These are phyloP conservation scores for Bombus vancouverensis DNA, from an alignment of 1,140 invertebrate species.

Conservation along the genomic window DNA sequence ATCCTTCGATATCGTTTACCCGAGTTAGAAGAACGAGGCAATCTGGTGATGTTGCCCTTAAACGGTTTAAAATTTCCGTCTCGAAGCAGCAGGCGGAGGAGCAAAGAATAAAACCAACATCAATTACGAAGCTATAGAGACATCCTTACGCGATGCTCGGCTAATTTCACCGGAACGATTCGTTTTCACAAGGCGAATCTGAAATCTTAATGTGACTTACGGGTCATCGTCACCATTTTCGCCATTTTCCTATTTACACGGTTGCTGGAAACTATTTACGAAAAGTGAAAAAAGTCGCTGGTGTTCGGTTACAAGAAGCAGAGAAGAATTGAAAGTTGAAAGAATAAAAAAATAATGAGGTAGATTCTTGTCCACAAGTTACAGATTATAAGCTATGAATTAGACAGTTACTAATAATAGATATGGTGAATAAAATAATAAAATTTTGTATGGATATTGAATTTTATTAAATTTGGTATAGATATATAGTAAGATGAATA, in stretches of 20 bases:
- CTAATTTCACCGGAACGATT: conserved; percentile 13
- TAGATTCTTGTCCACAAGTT: too few relatives aligned
- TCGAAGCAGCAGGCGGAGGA: neutral
- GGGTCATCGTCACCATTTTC: neutral
- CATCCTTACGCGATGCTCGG: neutral
- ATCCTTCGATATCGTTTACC: neutral
- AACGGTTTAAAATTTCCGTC: conserved; percentile 17
- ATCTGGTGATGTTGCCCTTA: too few relatives aligned
- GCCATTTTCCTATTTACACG: conserved; percentile 27
- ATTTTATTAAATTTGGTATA: too few relatives aligned
- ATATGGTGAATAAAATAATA: too few relatives aligned
- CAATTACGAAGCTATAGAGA: conserved; percentile 8
- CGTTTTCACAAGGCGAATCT: neutral
- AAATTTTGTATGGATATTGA: too few relatives aligned
- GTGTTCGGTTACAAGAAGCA: neutral
- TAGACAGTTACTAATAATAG: too few relatives aligned
- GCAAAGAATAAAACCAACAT: neutral
- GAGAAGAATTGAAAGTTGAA: neutral
- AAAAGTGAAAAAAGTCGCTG: conserved; percentile 1
- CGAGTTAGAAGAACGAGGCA: too few relatives aligned
- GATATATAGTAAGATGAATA: too few relatives aligned
- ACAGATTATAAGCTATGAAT: too few relatives aligned
- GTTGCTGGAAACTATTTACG: conserved; percentile 24
- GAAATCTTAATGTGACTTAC: conserved; percentile 36
- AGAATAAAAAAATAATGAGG: neutral